phyloP scores from a whole-genome alignment of 2,797 vertebrate species.

The Pangasius larnaudii region DNA sequence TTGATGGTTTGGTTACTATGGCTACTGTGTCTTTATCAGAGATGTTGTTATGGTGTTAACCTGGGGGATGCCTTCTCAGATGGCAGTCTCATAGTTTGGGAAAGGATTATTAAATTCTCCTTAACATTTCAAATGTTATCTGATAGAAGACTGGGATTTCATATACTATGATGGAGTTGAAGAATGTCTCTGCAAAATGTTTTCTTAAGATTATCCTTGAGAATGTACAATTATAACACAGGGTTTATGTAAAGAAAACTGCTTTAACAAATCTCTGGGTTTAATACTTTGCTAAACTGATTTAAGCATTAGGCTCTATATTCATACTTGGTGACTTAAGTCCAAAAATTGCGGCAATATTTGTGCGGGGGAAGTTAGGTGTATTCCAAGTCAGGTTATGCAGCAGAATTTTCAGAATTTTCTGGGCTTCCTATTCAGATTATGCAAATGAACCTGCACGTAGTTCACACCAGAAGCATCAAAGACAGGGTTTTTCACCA shows the following conservation, averaged over 20 bases:
- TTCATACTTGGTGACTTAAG: not conserved
- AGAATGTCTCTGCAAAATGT: not conserved
- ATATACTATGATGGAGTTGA: not conserved
- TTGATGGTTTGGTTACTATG: not conserved
- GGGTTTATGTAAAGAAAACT: not conserved
- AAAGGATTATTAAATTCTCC: not conserved
- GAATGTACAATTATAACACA: not conserved
- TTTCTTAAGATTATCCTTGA: not conserved
- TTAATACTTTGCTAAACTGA: not conserved
- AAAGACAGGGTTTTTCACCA: not conserved
- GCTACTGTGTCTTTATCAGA: not conserved
- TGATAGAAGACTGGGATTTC: not conserved
- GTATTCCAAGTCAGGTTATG: not conserved
- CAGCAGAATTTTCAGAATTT: not conserved
- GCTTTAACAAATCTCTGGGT: not conserved
- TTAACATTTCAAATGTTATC: not conserved
- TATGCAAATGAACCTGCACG: too few relatives aligned
- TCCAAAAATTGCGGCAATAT: not conserved
- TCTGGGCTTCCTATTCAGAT: not conserved
- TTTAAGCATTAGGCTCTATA: not conserved
- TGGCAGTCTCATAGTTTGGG: not conserved
- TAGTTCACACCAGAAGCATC: not conserved
- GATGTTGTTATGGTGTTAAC: not conserved
- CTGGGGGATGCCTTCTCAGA: not conserved
- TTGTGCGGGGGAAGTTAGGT: not conserved